Conservation (phyloP, 2,888 invertebrate genomes). For the Drosophila rellima region DNA sequence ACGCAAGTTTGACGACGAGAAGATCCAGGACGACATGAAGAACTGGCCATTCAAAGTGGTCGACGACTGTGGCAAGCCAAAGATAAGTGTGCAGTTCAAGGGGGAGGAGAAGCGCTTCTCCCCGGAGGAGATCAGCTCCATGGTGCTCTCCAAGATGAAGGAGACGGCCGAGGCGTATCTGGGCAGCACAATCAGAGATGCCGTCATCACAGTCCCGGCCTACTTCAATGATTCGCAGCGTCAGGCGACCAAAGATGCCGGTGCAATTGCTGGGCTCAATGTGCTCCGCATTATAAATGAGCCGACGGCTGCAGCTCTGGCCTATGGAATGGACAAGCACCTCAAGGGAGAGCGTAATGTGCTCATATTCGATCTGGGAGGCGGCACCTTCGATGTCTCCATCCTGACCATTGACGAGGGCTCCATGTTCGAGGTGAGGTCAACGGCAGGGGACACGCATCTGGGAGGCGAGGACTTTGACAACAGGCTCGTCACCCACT, state of each 20-base stretch:
- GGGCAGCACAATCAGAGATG: slow-evolving; percentile 93
- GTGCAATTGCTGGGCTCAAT: slow-evolving; percentile 95
- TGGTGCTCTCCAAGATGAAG: slow-evolving; percentile 97
- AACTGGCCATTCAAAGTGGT: slow-evolving; percentile 97
- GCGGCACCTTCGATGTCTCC: slow-evolving; percentile 98
- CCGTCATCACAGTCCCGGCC: slow-evolving; percentile 96
- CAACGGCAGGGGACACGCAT: slow-evolving; percentile 98
- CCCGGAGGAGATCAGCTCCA: slow-evolving; percentile 96
- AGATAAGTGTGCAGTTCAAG: slow-evolving; percentile 94
- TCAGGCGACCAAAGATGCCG: slow-evolving; percentile 97
- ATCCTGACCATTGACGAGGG: slow-evolving; percentile 97
- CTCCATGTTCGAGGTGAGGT: slow-evolving; percentile 95
- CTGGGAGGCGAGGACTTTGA: slow-evolving; percentile 96
- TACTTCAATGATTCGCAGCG: slow-evolving; percentile 96
- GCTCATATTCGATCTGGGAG: slow-evolving; percentile 88
- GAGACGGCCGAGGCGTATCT: slow-evolving; percentile 95
- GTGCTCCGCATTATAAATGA: slow-evolving; percentile 97
- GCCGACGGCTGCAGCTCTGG: slow-evolving; percentile 96
- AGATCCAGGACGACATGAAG: slow-evolving; percentile 97
- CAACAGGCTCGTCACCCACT: slow-evolving; percentile 94
- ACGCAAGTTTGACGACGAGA: slow-evolving; percentile 93
- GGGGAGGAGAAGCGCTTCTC: slow-evolving; percentile 95
- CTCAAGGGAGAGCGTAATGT: slow-evolving; percentile 93
- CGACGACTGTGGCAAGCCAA: slow-evolving; percentile 92
- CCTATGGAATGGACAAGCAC: slow-evolving; percentile 95